Percentiles rank a stretch among this genome's conserved stretches.
Evolutionary conservation across 2,888 invertebrate genomes (phyloP).

Genomic region (Shargacucullia verbasci): DNA sequence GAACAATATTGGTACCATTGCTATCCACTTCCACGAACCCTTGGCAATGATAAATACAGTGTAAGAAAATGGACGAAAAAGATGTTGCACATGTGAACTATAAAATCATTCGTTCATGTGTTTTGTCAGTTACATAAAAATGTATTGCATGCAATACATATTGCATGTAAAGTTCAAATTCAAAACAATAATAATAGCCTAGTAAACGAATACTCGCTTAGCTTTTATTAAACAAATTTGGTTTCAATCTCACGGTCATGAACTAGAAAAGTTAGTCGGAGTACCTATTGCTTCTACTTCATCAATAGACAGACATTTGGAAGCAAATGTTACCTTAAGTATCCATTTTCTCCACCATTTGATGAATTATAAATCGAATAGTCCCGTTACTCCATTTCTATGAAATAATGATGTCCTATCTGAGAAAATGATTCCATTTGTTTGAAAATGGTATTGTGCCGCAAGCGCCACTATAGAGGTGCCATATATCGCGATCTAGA

Average conservation of each 20-base stretch:
- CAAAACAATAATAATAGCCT: too few species aligned
- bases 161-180: too few species aligned
- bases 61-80: not conserved
- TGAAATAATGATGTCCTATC: constrained; percentile 43
- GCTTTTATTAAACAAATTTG: too few species aligned
- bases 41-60: constrained; percentile 59
- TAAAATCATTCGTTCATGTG: too few species aligned
- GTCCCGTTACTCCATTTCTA: constrained; percentile 29
- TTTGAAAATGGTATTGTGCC: constrained; percentile 33
- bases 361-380: constrained; percentile 14
- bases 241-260: too few species aligned
- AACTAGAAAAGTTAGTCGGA: not conserved
- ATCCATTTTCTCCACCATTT: constrained; percentile 18
- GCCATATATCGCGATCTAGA: constrained; percentile 65
- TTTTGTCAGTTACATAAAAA: too few species aligned
- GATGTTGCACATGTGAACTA: not conserved
- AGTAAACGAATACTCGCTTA: too few species aligned
- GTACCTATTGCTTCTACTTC: not conserved
- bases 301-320: constrained; percentile 6
- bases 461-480: constrained; percentile 42
- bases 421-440: constrained; percentile 37
- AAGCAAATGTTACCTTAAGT: constrained; percentile 6
- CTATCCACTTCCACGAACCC: constrained; percentile 68
- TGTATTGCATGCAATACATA: too few species aligned
- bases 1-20: constrained; percentile 75